Conservation (phyloP, 2,797 vertebrate species). For the Sciurus vulgaris region DNA sequence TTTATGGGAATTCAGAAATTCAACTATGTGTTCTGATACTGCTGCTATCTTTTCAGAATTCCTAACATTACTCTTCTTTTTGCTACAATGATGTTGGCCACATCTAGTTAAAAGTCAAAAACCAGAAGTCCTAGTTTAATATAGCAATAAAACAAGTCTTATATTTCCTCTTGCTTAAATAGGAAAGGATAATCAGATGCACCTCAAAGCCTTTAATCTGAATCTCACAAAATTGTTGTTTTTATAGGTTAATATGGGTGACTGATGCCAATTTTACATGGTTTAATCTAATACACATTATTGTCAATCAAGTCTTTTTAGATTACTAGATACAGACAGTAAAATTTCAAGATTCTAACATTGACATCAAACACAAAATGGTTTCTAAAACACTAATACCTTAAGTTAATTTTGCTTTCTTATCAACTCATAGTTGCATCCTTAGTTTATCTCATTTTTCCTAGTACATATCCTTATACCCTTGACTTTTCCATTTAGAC, state of each 20-base stretch:
- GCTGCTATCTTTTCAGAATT: background rate
- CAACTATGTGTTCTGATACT: background rate
- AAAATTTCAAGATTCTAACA: slow-evolving; percentile 17
- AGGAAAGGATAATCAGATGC: background rate
- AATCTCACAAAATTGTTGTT: too few species aligned
- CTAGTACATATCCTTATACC: background rate
- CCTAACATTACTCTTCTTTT: background rate
- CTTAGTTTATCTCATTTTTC: background rate
- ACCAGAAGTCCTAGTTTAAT: background rate
- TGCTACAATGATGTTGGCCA: background rate
- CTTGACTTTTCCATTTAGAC: background rate
- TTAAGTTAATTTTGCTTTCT: background rate
- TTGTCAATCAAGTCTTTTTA: slow-evolving; percentile 34
- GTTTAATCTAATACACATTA: background rate
- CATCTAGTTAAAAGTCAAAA: background rate
- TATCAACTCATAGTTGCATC: background rate
- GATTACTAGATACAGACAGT: background rate
- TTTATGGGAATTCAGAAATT: background rate
- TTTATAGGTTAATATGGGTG: background rate
- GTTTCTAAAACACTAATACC: background rate
- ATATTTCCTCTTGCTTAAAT: background rate
- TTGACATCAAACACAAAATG: background rate
- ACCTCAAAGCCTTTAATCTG: background rate
- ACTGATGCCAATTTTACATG: background rate
- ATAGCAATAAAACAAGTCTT: background rate